These are phyloP conservation scores for Erpornis zantholeuca DNA, from an alignment of 2,113 vertebrate species.

Conservation along the genomic window DNA sequence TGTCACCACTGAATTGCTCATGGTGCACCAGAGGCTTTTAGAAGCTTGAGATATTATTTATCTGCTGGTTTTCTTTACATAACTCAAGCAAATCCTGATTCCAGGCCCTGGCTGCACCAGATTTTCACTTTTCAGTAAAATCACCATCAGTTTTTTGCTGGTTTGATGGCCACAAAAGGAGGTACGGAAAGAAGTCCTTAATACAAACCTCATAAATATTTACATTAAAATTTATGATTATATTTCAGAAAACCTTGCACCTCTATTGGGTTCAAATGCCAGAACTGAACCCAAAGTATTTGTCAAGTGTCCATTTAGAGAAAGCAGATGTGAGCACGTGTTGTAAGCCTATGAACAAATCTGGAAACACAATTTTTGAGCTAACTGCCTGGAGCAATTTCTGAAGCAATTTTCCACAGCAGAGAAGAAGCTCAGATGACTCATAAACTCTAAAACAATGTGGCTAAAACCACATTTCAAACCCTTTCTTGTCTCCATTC, in stretches of 20 bases:
- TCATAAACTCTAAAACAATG: slow-evolving; percentile 49
- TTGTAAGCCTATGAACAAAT: not conserved
- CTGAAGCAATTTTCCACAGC: slow-evolving; percentile 58
- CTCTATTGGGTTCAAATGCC: not conserved
- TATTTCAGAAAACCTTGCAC: not conserved
- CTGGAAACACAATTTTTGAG: slow-evolving; percentile 23
- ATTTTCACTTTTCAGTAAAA: not conserved
- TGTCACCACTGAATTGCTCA: not conserved
- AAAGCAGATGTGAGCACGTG: not conserved
- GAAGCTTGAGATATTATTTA: not conserved
- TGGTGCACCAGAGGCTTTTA: not conserved
- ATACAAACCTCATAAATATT: not conserved
- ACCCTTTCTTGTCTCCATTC: not conserved
- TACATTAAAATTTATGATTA: not conserved
- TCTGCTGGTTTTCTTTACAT: not conserved
- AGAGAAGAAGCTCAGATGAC: slow-evolving; percentile 36
- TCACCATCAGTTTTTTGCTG: not conserved
- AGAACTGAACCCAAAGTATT: not conserved
- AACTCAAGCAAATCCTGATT: not conserved
- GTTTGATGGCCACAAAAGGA: not conserved
- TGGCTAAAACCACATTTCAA: slow-evolving; percentile 15
- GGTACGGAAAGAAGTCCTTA: not conserved
- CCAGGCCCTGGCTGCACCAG: not conserved
- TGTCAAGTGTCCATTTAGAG: not conserved
- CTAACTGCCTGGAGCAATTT: slow-evolving; percentile 45